Conservation (phyloP, 2,113 vertebrate genomes). For the Marcusenius ussheri region DNA sequence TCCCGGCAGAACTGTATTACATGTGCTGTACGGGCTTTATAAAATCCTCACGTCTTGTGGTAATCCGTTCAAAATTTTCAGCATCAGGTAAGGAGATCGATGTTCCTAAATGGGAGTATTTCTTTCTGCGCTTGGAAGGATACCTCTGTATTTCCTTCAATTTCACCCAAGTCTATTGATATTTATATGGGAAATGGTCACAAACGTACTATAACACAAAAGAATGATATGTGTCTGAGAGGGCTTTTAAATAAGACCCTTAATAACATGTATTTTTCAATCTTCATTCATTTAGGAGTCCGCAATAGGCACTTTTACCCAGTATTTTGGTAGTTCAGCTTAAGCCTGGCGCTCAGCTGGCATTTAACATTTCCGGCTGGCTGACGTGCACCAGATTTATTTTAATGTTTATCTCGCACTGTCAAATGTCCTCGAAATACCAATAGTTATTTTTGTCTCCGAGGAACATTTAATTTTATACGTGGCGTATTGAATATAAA, state of each 20-base stretch:
- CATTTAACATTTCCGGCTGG: constrained; percentile 5
- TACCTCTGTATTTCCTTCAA: not conserved
- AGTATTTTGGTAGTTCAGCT: not conserved
- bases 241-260: not conserved
- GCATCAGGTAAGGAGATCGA: not conserved
- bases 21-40: not conserved
- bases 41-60: not conserved
- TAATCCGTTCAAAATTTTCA: not conserved
- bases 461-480: constrained; percentile 3
- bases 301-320: not conserved
- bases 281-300: not conserved
- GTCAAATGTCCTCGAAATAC: constrained; percentile 3
- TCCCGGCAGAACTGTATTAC: not conserved
- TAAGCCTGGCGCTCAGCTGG: too few species aligned
- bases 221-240: not conserved
- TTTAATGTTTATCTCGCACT: not conserved
- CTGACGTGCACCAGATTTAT: not conserved
- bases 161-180: not conserved
- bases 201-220: not conserved
- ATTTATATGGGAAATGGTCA: not conserved
- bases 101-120: not conserved
- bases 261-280: not conserved
- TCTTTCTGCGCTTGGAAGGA: not conserved
- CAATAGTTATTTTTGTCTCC: constrained; percentile 9
- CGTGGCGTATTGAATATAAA: not conserved